These are phyloP conservation scores for Cylindroiulus punctatus DNA, from an alignment of 2,888 invertebrate genomes.

Conservation along the genomic window DNA sequence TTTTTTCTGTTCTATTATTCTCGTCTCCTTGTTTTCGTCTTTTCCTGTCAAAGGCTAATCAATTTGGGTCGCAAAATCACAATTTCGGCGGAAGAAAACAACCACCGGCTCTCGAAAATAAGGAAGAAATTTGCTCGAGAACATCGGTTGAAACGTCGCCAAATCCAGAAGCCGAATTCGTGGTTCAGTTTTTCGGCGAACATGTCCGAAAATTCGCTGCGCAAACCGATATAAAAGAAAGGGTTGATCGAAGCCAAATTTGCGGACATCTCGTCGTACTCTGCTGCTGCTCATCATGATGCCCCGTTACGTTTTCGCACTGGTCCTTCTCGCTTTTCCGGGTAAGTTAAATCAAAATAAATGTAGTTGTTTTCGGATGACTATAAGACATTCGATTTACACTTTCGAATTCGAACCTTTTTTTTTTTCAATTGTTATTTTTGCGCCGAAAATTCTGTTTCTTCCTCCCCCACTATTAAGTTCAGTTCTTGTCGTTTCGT, in stretches of 20 bases:
- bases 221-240: background rate
- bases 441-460: no score
- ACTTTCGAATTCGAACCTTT: no score
- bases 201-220: background rate
- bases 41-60: background rate
- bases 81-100: background rate
- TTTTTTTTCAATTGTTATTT: no score
- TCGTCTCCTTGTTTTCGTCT: conserved; percentile 13
- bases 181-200: background rate
- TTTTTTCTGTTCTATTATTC: background rate
- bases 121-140: background rate
- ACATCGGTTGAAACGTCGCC: background rate
- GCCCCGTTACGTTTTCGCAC: background rate
- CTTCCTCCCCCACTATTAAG: no score
- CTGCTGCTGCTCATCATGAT: background rate
- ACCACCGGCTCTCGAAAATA: background rate
- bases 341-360: background rate
- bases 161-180: background rate
- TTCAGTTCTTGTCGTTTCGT: no score
- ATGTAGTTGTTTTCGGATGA: no score
- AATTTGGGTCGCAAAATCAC: background rate
- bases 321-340: background rate
- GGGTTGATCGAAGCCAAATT: background rate
- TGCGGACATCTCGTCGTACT: background rate
- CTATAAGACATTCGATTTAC: no score